A percentile compares a stretch with the other conserved stretches of the same genome.
Evolutionary conservation across 2,797 vertebrate species (phyloP).

Genomic region (Decapterus maruadsi): DNA sequence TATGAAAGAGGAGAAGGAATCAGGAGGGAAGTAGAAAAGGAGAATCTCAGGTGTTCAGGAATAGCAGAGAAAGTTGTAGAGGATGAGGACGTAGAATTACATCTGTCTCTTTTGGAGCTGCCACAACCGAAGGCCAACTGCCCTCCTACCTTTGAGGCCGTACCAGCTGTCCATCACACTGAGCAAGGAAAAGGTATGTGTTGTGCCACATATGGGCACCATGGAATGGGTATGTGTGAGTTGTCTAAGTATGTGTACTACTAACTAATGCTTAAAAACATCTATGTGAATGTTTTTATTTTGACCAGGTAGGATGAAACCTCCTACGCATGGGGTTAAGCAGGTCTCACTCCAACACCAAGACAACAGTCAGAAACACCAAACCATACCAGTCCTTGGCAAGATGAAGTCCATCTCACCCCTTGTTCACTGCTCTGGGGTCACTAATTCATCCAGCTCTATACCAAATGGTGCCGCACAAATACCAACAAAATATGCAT

Average conservation of each 20-base stretch:
- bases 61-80: background rate
- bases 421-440: background rate
- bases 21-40: conserved; percentile 4
- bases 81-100: conserved; percentile 2
- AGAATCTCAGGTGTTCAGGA: background rate
- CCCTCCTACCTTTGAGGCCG: conserved; percentile 8
- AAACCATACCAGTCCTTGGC: conserved; percentile 7
- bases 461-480: conserved; percentile 3
- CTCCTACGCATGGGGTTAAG: conserved; percentile 18
- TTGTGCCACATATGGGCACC: background rate
- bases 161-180: conserved; percentile 7
- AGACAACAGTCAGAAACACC: conserved; percentile 28
- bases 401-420: conserved; percentile 30
- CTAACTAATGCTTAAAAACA: background rate
- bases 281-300: conserved; percentile 6
- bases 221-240: conserved; percentile 19
- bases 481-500: conserved; percentile 7
- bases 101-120: conserved; percentile 31
- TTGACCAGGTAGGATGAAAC: conserved; percentile 46
- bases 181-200: conserved; percentile 8
- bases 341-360: conserved; percentile 19
- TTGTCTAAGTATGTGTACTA: background rate
- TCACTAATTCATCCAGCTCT: conserved; percentile 1
- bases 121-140: conserved; percentile 17
- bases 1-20: conserved; percentile 6